These are phyloP conservation scores for Tamias sibiricus DNA, from an alignment of 2,113 vertebrate genomes.

Conservation along the genomic window DNA sequence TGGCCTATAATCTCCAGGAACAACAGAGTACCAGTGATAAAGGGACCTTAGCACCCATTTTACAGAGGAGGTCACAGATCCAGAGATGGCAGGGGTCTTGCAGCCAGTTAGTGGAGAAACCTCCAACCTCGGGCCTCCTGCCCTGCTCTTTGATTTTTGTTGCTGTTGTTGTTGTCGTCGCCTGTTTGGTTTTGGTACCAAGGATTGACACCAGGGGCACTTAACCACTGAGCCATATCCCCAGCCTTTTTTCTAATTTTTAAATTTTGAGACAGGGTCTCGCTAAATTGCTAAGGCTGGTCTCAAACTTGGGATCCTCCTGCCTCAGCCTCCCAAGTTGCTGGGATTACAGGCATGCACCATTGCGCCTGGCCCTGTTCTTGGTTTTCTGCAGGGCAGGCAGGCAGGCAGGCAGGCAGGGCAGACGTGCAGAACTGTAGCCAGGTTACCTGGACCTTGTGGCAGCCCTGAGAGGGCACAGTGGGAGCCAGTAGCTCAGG, in stretches of 20 bases:
- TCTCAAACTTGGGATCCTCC: too few relatives aligned
- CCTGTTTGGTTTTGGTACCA: too few relatives aligned
- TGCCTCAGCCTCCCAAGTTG: too few relatives aligned
- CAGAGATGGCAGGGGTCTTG: neutral
- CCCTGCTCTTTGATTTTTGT: too few relatives aligned
- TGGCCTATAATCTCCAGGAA: neutral
- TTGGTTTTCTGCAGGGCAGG: neutral
- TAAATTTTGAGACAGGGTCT: too few relatives aligned
- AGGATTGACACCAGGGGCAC: too few relatives aligned
- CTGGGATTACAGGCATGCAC: too few relatives aligned
- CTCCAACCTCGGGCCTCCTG: neutral
- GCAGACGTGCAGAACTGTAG: neutral
- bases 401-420: neutral
- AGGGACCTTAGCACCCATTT: neutral
- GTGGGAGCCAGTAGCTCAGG: neutral
- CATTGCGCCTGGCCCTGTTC: neutral
- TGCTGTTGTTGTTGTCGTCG: too few relatives aligned
- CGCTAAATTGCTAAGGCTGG: too few relatives aligned
- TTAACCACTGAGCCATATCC: too few relatives aligned
- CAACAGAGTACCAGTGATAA: neutral
- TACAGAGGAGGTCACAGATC: neutral
- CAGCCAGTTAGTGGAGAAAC: neutral
- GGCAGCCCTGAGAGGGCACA: neutral
- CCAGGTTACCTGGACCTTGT: neutral
- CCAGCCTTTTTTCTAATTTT: too few relatives aligned